Conservation (phyloP, 2,113 vertebrate species). For the Pan troglodytes region NHGRI_mPanTro3-v2.1_pri NC_072398.2:228383501-228384000, state of each 20-base stretch:
- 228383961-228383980: too few species aligned
- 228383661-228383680: slow-evolving; percentile 30
- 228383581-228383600: slow-evolving; percentile 83
- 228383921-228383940: too few species aligned
- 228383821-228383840: background rate
- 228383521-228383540: slow-evolving; percentile 57
- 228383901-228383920: background rate
- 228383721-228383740: background rate
- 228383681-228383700: slow-evolving; percentile 38
- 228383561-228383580: slow-evolving; percentile 78
- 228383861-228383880: background rate
- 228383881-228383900: background rate
- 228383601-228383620: slow-evolving; percentile 85
- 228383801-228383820: slow-evolving; percentile 25
- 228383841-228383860: background rate
- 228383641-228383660: slow-evolving; percentile 72
- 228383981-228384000: too few species aligned
- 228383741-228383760: slow-evolving; percentile 29
- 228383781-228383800: slow-evolving; percentile 39
- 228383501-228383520: slow-evolving; percentile 53
- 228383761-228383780: slow-evolving; percentile 52
- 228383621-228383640: slow-evolving; percentile 65
- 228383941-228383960: too few species aligned
- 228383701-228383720: background rate
- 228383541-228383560: slow-evolving; percentile 76